Conservation (phyloP, 2,888 invertebrate genomes). For the Eupelmus urozonus region DNA sequence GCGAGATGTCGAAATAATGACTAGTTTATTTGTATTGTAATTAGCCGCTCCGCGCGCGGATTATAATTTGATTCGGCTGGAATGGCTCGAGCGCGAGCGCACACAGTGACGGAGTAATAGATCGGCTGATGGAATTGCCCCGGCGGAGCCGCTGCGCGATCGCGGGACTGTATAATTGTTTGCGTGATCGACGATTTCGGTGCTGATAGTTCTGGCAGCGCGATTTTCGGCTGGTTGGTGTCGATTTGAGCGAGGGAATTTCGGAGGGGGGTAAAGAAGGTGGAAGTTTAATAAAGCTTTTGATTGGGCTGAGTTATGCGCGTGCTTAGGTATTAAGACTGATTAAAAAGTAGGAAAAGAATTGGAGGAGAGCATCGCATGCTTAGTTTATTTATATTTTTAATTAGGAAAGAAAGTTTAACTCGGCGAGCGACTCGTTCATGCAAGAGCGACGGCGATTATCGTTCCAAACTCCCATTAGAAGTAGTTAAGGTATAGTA, state of each 20-base stretch:
- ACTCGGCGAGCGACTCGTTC: constrained; percentile 65
- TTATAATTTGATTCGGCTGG: constrained; percentile 42
- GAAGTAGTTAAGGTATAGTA: constrained; percentile 75
- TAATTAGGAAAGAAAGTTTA: constrained; percentile 75
- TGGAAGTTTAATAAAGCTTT: neutral
- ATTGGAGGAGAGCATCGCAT: constrained; percentile 67
- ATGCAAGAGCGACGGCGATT: constrained; percentile 70
- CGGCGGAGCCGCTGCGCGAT: neutral
- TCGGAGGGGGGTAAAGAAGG: too few species aligned
- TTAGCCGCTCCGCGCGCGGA: constrained; percentile 45
- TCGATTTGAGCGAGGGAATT: too few species aligned
- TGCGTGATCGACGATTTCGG: constrained; percentile 10
- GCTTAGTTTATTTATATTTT: constrained; percentile 62
- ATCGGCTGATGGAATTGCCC: constrained; percentile 7
- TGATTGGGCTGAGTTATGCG: neutral
- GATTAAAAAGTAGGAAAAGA: constrained; percentile 12
- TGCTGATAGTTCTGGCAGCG: neutral
- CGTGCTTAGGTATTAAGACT: neutral
- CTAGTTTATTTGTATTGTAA: constrained; percentile 64
- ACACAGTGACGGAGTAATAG: neutral
- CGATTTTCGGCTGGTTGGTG: too few species aligned
- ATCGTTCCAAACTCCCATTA: constrained; percentile 76
- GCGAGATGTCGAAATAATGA: constrained; percentile 63
- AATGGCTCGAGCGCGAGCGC: constrained; percentile 8
- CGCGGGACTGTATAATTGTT: constrained; percentile 8